Conservation (phyloP, 1,140 invertebrate species). For the Dreissena polymorpha region DNA sequence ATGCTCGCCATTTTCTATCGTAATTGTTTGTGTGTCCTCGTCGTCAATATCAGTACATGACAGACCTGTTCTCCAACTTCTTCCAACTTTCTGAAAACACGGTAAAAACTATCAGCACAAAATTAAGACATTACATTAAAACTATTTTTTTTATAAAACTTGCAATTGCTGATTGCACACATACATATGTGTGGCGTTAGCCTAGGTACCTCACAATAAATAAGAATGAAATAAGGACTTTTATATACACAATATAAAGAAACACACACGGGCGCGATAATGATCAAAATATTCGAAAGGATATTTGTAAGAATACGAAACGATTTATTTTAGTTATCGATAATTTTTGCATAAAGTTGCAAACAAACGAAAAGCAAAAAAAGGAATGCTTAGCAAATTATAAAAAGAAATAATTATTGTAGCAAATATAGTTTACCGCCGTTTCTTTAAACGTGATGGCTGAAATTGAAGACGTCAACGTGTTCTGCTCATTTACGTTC, state of each 20-base stretch:
- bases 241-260: too few relatives aligned
- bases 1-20: neutral
- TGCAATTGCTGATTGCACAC: too few relatives aligned
- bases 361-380: too few relatives aligned
- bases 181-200: too few relatives aligned
- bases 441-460: conserved; percentile 5
- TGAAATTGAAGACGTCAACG: neutral
- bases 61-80: neutral
- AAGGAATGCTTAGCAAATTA: neutral
- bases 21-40: neutral
- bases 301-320: neutral
- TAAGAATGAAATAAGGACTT: too few relatives aligned
- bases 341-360: too few relatives aligned
- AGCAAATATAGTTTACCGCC: neutral
- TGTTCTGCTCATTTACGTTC: neutral
- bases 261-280: too few relatives aligned
- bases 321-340: neutral
- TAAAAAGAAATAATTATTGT: neutral
- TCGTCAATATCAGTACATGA: neutral
- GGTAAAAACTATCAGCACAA: too few relatives aligned
- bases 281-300: too few relatives aligned
- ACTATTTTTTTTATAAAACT: too few relatives aligned
- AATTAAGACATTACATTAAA: too few relatives aligned
- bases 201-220: too few relatives aligned
- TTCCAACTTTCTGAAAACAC: neutral